A percentile compares a stretch with the other conserved stretches of the same genome.
Conservation (phyloP, 2,113 vertebrate genomes). For the Stictonetta naevosa region DNA sequence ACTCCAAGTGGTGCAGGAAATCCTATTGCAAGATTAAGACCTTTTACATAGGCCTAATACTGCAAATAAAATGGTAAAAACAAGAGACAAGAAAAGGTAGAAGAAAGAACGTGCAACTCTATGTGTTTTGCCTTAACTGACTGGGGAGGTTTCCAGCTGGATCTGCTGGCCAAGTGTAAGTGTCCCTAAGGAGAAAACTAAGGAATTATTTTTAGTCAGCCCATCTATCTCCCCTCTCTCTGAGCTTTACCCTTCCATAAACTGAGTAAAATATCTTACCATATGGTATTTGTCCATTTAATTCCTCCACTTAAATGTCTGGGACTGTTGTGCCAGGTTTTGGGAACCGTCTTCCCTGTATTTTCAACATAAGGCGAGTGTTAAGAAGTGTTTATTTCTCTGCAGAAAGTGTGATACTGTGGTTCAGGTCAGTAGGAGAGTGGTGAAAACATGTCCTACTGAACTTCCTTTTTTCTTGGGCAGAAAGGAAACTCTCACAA, state of each 20-base stretch:
- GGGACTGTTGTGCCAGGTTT: background rate
- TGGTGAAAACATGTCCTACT: background rate
- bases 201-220: background rate
- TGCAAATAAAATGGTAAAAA: background rate
- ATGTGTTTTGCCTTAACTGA: background rate
- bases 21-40: background rate
- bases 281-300: background rate
- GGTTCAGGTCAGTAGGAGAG: background rate
- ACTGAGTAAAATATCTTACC: background rate
- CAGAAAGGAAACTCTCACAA: background rate
- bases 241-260: background rate
- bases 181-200: fast-evolving
- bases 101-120: background rate
- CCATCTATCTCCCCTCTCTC: background rate
- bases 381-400: background rate
- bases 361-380: background rate
- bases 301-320: background rate
- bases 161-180: background rate
- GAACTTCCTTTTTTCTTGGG: background rate
- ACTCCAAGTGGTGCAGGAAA: background rate
- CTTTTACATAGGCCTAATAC: background rate
- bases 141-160: background rate
- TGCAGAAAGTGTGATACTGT: background rate
- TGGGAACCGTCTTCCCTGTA: background rate
- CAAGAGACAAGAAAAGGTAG: background rate